Conservation (phyloP, 2,113 vertebrate species). For the Nyctibius bracteatus region DNA sequence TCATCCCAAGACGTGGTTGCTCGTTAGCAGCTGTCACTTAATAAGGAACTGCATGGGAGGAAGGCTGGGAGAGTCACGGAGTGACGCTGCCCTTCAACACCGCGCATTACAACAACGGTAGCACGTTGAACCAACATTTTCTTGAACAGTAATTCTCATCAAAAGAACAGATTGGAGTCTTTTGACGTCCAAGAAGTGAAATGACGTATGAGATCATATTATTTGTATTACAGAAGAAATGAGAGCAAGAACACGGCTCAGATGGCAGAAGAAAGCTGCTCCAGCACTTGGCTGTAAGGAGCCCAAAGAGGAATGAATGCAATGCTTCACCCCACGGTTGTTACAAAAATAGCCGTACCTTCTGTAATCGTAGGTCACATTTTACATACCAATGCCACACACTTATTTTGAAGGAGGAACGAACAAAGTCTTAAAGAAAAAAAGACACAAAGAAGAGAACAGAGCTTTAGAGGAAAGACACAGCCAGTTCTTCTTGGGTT, state of each 20-base stretch:
- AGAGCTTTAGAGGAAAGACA: slow-evolving; percentile 34
- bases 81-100: background rate
- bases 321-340: background rate
- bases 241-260: background rate
- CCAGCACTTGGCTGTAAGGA: background rate
- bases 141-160: background rate
- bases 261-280: background rate
- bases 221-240: background rate
- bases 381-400: slow-evolving; percentile 35
- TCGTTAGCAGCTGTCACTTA: background rate
- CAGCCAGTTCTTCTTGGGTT: slow-evolving; percentile 66
- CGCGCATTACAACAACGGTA: rapidly evolving
- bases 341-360: background rate
- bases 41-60: rapidly evolving
- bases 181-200: background rate
- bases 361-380: background rate
- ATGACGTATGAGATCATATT: background rate
- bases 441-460: slow-evolving; percentile 9
- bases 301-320: background rate
- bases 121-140: rapidly evolving
- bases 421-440: background rate
- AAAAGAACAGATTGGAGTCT: background rate
- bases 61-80: background rate
- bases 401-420: background rate
- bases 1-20: background rate